phyloP scores from a whole-genome alignment of 2,888 invertebrate species.

The Lasioglossum marginatum region DNA sequence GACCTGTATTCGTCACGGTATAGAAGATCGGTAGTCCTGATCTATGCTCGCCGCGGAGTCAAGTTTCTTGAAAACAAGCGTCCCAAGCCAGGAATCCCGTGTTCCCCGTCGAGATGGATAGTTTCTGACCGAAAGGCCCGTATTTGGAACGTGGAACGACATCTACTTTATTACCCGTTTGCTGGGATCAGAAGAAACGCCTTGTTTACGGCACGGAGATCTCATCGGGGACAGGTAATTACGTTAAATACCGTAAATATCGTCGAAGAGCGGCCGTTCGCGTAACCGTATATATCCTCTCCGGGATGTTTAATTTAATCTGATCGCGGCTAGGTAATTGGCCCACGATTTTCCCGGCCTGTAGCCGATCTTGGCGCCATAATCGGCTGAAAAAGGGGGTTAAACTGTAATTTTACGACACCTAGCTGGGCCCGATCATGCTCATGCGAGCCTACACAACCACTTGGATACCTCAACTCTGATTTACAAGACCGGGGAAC shows the following conservation, averaged over 20 bases:
- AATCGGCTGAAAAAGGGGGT: not conserved
- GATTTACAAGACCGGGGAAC: constrained; percentile 47
- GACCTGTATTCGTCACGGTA: constrained; percentile 33
- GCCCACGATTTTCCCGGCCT: constrained; percentile 3
- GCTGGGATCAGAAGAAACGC: not conserved
- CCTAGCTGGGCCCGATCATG: not conserved
- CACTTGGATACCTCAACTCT: not conserved
- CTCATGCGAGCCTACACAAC: not conserved
- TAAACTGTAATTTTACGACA: constrained; percentile 34
- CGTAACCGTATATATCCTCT: not conserved
- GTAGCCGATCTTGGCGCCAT: not conserved
- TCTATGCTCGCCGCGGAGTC: constrained; percentile 28
- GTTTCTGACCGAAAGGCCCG: constrained; percentile 10
- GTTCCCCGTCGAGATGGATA: constrained; percentile 4
- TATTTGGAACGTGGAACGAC: constrained; percentile 22
- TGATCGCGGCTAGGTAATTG: constrained; percentile 15
- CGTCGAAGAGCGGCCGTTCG: not conserved
- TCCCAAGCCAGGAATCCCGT: not conserved
- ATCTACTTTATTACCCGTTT: constrained; percentile 16
- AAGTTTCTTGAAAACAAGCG: constrained; percentile 41
- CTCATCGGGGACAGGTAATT: constrained; percentile 23
- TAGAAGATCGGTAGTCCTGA: constrained; percentile 45
- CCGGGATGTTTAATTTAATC: constrained; percentile 4
- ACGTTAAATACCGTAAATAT: constrained; percentile 25
- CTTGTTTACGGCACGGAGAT: constrained; percentile 10